Evolutionary conservation across 2,888 invertebrate species (phyloP).

Genomic region (Smittia aterrima): DNA sequence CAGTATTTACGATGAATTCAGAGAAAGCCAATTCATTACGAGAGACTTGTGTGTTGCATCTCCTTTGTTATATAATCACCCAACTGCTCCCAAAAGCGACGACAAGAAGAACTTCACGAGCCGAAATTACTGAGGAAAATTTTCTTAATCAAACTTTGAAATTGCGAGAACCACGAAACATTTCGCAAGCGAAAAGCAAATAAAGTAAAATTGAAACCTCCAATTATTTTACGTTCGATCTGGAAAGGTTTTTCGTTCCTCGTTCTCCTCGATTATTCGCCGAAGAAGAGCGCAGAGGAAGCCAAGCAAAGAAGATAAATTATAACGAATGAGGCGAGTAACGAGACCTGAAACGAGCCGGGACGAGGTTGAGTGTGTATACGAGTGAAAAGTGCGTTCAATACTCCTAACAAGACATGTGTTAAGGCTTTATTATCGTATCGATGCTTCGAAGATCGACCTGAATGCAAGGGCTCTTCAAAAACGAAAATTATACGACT

Average conservation of each 20-base stretch:
- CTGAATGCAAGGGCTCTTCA: not conserved
- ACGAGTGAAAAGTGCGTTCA: slow-evolving; percentile 28
- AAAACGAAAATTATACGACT: slow-evolving; percentile 6
- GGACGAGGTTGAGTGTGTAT: not conserved
- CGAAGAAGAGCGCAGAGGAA: slow-evolving; percentile 10
- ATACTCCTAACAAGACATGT: slow-evolving; percentile 20
- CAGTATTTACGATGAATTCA: too few species aligned
- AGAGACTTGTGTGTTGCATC: too few species aligned
- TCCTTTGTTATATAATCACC: too few species aligned
- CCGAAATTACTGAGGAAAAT: not conserved
- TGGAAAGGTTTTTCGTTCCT: not conserved
- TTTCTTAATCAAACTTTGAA: slow-evolving; percentile 4
- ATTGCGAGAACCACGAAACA: not conserved
- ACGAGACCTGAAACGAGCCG: not conserved
- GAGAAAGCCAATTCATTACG: too few species aligned
- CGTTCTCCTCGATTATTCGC: not conserved
- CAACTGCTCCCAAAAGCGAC: too few species aligned
- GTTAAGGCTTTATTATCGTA: slow-evolving; percentile 6
- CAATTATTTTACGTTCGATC: slow-evolving; percentile 26
- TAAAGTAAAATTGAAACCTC: slow-evolving; percentile 18
- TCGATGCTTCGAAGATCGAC: not conserved
- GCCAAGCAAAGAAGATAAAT: not conserved
- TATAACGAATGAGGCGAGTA: slow-evolving; percentile 6
- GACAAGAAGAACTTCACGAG: too few species aligned
- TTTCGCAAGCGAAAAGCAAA: slow-evolving; percentile 24